Conservation (phyloP, 2,888 invertebrate species). For the Coelinius sp. region DNA sequence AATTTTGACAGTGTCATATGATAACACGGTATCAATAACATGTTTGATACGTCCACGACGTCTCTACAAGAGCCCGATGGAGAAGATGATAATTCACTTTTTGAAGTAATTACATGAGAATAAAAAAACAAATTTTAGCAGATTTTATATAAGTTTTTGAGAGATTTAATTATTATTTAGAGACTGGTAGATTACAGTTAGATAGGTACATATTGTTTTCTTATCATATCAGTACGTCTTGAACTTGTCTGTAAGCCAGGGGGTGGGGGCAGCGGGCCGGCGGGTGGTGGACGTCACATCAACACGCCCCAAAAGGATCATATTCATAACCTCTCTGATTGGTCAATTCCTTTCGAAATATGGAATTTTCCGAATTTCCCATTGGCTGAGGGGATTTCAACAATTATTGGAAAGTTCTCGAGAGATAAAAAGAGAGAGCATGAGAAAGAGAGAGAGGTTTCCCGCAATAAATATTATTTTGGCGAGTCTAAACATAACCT, state of each 20-base stretch:
- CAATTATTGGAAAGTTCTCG: background rate
- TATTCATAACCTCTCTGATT: background rate
- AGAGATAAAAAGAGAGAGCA: too few species aligned
- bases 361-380: background rate
- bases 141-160: background rate
- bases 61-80: background rate
- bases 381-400: background rate
- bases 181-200: background rate
- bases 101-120: background rate
- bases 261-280: background rate
- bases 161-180: background rate
- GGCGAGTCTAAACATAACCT: slow-evolving; percentile 20
- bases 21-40: background rate
- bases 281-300: too few species aligned
- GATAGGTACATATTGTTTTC: background rate
- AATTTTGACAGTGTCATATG: background rate
- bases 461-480: background rate
- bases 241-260: background rate
- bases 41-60: background rate
- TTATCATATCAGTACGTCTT: background rate
- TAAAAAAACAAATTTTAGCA: background rate
- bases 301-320: background rate
- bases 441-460: too few species aligned
- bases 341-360: background rate
- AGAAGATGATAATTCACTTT: background rate